Evolutionary conservation across 1,140 invertebrate genomes (phyloP).

Genomic region (Pararge aegeria): DNA sequence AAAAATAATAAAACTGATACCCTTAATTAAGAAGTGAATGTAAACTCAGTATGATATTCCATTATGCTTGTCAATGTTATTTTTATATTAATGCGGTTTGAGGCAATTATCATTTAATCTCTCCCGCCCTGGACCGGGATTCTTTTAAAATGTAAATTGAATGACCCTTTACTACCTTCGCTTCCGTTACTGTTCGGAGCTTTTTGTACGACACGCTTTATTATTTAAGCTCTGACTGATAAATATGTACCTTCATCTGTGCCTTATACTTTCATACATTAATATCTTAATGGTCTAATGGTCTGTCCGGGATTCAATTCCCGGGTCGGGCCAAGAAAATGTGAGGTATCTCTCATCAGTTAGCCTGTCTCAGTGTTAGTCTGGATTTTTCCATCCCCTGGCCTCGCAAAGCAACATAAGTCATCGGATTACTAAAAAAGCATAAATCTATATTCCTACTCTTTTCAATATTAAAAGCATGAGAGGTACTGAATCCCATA

Average conservation of each 20-base stretch:
- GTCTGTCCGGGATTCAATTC: too few species aligned
- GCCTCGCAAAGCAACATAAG: too few species aligned
- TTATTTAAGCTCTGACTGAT: neutral
- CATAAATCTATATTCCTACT: too few species aligned
- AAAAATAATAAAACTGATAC: constrained; percentile 43
- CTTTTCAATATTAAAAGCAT: too few species aligned
- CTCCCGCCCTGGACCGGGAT: constrained; percentile 27
- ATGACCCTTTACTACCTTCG: constrained; percentile 27
- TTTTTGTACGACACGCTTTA: neutral
- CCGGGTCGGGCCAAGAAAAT: too few species aligned
- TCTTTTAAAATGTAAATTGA: constrained; percentile 43
- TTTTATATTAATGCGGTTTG: constrained; percentile 48
- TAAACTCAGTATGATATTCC: constrained; percentile 32
- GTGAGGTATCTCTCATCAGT: too few species aligned
- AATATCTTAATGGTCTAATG: too few species aligned
- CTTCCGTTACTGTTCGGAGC: constrained; percentile 19
- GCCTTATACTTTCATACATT: too few species aligned
- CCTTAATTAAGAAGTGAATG: constrained; percentile 47
- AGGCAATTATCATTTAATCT: constrained; percentile 50
- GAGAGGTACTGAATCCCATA: too few species aligned
- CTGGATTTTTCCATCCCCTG: too few species aligned
- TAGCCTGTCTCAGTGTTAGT: too few species aligned
- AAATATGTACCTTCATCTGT: neutral
- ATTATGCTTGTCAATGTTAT: constrained; percentile 44
- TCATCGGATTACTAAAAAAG: too few species aligned